Conservation (phyloP, 2,888 invertebrate genomes). For the Phasia obesa region DNA sequence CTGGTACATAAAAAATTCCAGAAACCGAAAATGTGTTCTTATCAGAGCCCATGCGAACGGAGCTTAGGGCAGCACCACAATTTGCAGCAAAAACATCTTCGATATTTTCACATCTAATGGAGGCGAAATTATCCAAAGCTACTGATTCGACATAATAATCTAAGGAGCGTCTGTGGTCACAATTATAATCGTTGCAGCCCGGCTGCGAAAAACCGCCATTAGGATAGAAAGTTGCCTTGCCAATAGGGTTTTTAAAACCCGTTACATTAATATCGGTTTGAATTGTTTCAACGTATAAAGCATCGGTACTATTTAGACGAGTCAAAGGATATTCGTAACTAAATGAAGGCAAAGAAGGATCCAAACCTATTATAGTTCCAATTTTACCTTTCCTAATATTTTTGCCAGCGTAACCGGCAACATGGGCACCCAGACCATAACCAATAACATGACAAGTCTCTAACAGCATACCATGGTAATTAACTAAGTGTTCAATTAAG, state of each 20-base stretch:
- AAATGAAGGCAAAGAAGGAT: constrained; percentile 79
- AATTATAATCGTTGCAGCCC: constrained; percentile 82
- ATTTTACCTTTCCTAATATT: constrained; percentile 84
- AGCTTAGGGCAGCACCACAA: constrained; percentile 76
- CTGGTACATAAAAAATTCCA: constrained; percentile 79
- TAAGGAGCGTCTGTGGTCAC: constrained; percentile 82
- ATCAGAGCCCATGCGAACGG: constrained; percentile 76
- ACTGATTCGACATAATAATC: constrained; percentile 83
- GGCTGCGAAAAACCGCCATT: constrained; percentile 84
- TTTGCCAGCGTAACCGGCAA: constrained; percentile 85
- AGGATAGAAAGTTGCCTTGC: constrained; percentile 84
- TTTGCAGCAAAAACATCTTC: constrained; percentile 77
- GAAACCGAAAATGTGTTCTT: constrained; percentile 75
- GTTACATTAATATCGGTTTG: constrained; percentile 78
- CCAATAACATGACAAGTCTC: constrained; percentile 84
- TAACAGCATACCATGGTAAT: constrained; percentile 83
- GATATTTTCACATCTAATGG: constrained; percentile 74
- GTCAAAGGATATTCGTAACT: constrained; percentile 73
- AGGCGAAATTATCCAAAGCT: constrained; percentile 74
- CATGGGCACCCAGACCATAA: constrained; percentile 85
- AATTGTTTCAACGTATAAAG: constrained; percentile 80
- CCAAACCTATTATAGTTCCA: constrained; percentile 84
- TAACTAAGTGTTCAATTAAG: constrained; percentile 81
- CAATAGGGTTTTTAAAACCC: constrained; percentile 79
- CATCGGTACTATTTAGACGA: constrained; percentile 76